Conservation (phyloP, 1,140 invertebrate species). For the Scaptomyza pallida region DNA sequence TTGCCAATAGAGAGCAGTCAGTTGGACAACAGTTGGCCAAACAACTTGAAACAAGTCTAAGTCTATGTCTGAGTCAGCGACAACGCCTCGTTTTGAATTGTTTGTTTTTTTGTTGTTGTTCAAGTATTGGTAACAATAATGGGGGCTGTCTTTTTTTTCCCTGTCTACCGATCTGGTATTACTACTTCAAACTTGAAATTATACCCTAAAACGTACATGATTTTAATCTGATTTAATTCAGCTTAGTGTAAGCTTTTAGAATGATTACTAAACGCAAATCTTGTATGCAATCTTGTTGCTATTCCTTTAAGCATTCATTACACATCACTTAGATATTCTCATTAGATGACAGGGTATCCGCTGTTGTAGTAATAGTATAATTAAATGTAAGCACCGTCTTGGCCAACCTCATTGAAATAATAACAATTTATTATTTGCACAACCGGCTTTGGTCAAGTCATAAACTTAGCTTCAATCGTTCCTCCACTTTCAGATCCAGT, state of each 20-base stretch:
- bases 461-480: conserved; percentile 16
- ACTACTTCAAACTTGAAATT: too few species aligned
- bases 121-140: background rate
- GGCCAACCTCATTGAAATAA: conserved; percentile 65
- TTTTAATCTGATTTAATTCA: too few species aligned
- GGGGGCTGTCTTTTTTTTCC: background rate
- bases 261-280: too few species aligned
- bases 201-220: too few species aligned
- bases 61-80: conserved; percentile 21
- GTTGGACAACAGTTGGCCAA: conserved; percentile 3
- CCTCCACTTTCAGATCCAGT: conserved; percentile 23
- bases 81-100: conserved; percentile 15
- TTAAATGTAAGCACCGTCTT: conserved; percentile 67
- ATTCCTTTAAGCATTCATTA: too few species aligned
- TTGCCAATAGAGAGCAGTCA: conserved; percentile 18
- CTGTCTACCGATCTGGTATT: too few species aligned
- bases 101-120: background rate
- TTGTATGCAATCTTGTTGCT: too few species aligned
- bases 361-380: conserved; percentile 40
- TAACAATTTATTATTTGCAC: conserved; percentile 73
- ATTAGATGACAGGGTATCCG: conserved; percentile 9
- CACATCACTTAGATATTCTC: background rate
- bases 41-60: conserved; percentile 7
- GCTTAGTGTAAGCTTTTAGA: too few species aligned
- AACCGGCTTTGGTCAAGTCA: conserved; percentile 57